Percentiles rank a stretch among this genome's conserved stretches.
These are phyloP conservation scores for Sebastes glaucus DNA, from an alignment of 2,797 vertebrate genomes.

Conservation along the genomic window DNA sequence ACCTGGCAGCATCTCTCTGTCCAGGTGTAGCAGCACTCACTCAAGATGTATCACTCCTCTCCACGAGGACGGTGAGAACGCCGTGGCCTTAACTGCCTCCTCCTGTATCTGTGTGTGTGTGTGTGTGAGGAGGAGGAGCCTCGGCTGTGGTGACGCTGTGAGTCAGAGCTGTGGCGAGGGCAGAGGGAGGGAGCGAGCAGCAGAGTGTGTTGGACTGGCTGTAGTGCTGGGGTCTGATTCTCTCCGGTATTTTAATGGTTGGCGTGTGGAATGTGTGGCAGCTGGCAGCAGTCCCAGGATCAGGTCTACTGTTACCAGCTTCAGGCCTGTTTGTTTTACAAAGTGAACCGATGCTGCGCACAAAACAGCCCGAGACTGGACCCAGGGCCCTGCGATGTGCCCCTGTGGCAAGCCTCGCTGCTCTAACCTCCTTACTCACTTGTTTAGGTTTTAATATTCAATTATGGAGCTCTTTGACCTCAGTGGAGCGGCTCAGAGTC, in stretches of 20 bases:
- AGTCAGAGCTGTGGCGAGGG: conserved; percentile 36
- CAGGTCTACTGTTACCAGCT: conserved; percentile 83
- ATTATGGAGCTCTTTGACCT: conserved; percentile 35
- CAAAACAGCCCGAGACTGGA: conserved; percentile 49
- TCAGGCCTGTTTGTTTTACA: conserved; percentile 85
- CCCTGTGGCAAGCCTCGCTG: conserved; percentile 8
- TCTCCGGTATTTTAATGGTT: conserved; percentile 87
- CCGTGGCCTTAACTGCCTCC: conserved; percentile 42
- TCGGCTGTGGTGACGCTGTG: conserved; percentile 15
- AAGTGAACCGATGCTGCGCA: conserved; percentile 75
- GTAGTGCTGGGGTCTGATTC: conserved; percentile 68
- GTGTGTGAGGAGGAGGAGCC: conserved; percentile 19
- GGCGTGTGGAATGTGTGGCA: conserved; percentile 85
- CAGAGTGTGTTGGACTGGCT: conserved; percentile 45
- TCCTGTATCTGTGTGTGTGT: conserved; percentile 11
- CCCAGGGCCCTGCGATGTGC: conserved; percentile 1
- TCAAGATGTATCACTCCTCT: conserved; percentile 1
- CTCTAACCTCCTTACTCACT: conserved; percentile 24
- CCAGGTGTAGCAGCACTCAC: conserved; percentile 50
- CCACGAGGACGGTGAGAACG: conserved; percentile 13
- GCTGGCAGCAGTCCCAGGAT: conserved; percentile 77
- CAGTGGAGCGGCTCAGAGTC: conserved; percentile 10
- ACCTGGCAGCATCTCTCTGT: conserved; percentile 33
- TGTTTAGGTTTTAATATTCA: conserved; percentile 50
- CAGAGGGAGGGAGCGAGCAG: conserved; percentile 12